Evolutionary conservation across 2,797 vertebrate genomes (phyloP).

Genomic region (Heliangelus exortis): DNA sequence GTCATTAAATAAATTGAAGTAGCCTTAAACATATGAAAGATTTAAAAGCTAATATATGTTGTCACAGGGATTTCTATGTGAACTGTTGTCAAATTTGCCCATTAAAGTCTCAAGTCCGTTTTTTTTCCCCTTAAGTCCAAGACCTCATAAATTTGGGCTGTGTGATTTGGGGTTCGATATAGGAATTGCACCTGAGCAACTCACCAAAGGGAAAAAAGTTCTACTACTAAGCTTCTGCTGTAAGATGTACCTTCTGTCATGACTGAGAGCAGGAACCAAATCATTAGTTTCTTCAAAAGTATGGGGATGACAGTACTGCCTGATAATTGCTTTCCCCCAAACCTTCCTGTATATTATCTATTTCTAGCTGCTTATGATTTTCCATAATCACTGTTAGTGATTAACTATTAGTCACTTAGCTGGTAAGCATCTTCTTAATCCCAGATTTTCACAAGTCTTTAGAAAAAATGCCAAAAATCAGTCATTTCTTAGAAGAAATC

Average conservation of each 20-base stretch:
- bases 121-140: background rate
- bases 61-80: background rate
- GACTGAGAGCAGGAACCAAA: background rate
- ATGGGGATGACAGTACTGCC: background rate
- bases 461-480: background rate
- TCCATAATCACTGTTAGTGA: background rate
- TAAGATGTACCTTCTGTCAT: background rate
- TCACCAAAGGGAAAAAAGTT: background rate
- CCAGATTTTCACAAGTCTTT: background rate
- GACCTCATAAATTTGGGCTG: background rate
- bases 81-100: background rate
- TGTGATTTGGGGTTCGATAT: background rate
- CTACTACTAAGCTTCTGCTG: background rate
- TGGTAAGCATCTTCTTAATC: background rate
- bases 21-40: background rate
- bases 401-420: background rate
- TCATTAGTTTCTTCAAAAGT: background rate
- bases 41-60: background rate
- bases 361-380: background rate
- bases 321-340: background rate
- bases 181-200: background rate
- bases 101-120: background rate
- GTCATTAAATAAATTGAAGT: background rate
- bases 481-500: background rate
- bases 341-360: background rate